Base-by-base conservation (phyloP, 2,888 invertebrate species). In the Lasioglossum vierecki region DNA sequence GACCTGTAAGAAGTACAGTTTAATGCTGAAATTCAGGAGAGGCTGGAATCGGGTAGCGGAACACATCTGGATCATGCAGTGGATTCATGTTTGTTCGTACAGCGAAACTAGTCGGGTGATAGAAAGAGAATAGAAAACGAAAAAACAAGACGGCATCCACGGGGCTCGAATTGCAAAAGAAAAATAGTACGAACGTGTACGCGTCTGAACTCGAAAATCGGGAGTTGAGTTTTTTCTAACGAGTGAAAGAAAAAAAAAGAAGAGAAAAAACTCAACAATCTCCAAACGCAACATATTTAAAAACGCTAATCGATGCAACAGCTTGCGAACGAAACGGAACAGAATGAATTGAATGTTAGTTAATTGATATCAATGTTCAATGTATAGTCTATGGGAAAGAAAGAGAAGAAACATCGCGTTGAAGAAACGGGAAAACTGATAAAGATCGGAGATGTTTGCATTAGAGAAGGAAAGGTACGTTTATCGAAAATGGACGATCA, bases 1-100 rank as follows among this genome's bases (percentile, higher is more conserved):
- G 93, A 95, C 94, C 95, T 95, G 95, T 92, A 95, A 95, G 93
- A 95, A 95, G 91, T 91, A 94, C 85, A 92, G 90, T 95, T 95
- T 94, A 93, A 77, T 84, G 71, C 84, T 84, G 81, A 86, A 86
- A 86, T 63, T 86, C 74, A 70, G 41, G 70, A 41, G n/a, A 70
- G 35, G 35, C 41, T 70, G 41, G 82, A 60, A 44, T 60, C 60
- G 53, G 73, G 76, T 70, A 74, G 60, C 39, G 41, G 57, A 44
- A 73, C 72, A 76, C 68, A 44, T 75, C 79, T 80, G 72, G 70
- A 60, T 83, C 83, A 80, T 86, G 86, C 86, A 86, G 71, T 57
- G 66, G 71, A 85, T 85, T 39, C 80, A 57, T 68, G 76, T 39
- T 30, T 46, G 6, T 8, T 46, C 9, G 53, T 78, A 26, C 35